Evolutionary conservation across 2,888 invertebrate species (phyloP).

Genomic region (Himalopsyche japonica): DNA sequence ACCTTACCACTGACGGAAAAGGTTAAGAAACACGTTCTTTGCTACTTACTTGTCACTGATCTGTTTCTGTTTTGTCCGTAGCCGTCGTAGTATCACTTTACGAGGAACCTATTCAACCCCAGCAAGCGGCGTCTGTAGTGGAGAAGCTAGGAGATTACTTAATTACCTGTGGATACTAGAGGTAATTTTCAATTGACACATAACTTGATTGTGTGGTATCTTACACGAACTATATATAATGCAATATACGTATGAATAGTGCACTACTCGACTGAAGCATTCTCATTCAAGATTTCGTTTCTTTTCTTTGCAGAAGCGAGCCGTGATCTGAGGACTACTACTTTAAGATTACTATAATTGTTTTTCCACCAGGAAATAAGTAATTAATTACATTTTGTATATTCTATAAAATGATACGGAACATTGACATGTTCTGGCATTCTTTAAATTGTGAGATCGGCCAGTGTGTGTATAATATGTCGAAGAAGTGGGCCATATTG

Average conservation of each 20-base stretch:
- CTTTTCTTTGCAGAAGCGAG: constrained; percentile 50
- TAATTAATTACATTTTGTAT: constrained; percentile 66
- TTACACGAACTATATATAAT: background rate
- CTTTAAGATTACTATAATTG: constrained; percentile 55
- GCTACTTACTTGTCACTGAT: background rate
- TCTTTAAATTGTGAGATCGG: constrained; percentile 5
- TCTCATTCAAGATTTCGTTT: background rate
- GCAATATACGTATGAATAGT: background rate
- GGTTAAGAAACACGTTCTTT: too few relatives aligned
- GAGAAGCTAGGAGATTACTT: constrained; percentile 97
- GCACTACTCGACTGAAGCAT: background rate
- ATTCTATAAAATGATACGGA: constrained; percentile 64
- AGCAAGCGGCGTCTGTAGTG: constrained; percentile 94
- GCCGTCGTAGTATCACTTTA: constrained; percentile 93
- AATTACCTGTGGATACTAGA: constrained; percentile 95
- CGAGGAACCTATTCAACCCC: constrained; percentile 95
- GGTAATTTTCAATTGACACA: constrained; percentile 48
- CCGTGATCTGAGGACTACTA: constrained; percentile 58
- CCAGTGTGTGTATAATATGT: background rate
- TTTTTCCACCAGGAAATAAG: constrained; percentile 65
- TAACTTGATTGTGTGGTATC: background rate
- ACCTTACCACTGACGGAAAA: too few relatives aligned
- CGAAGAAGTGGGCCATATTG: background rate
- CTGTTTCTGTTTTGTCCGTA: constrained; percentile 57
- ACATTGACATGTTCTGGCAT: constrained; percentile 44